Evolutionary conservation across 2,888 invertebrate species (phyloP).

Genomic region (Corythucha ciliata): DNA sequence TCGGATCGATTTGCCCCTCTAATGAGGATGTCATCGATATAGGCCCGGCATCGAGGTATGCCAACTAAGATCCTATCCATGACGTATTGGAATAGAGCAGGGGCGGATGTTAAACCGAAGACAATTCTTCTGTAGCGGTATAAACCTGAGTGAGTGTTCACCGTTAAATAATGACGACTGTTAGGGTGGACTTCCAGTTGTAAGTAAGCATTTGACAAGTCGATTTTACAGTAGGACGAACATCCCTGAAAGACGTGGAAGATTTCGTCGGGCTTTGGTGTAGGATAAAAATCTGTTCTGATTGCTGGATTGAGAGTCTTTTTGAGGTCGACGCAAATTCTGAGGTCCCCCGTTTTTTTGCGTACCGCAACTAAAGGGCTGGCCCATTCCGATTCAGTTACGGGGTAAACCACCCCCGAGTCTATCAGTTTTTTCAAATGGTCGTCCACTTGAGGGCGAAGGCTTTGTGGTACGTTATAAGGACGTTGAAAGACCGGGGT

Average conservation of each 20-base stretch:
- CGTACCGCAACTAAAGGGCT: constrained; percentile 38
- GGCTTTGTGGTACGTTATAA: constrained; percentile 10
- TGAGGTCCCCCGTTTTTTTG: constrained; percentile 34
- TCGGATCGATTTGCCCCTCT: constrained; percentile 24
- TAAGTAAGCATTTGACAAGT: constrained; percentile 37
- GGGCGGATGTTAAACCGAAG: constrained; percentile 31
- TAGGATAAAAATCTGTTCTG: constrained; percentile 36
- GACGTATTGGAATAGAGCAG: constrained; percentile 31
- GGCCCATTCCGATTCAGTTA: constrained; percentile 33
- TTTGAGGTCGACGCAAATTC: constrained; percentile 39
- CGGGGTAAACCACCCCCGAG: constrained; percentile 2
- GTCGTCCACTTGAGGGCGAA: constrained; percentile 2
- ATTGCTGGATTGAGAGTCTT: constrained; percentile 35
- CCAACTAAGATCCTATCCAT: constrained; percentile 26
- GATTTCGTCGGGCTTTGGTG: constrained; percentile 37
- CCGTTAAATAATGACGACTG: constrained; percentile 35
- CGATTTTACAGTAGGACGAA: no score
- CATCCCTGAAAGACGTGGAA: constrained; percentile 35
- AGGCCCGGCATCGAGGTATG: constrained; percentile 22
- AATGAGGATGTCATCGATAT: constrained; percentile 35
- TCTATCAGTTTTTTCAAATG: constrained; percentile 5
- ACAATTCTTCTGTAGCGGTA: constrained; percentile 27
- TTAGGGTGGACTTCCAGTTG: constrained; percentile 34
- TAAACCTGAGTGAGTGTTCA: constrained; percentile 35
- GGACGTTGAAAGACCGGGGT: constrained; percentile 9